Evolutionary conservation across 2,113 vertebrate genomes (phyloP).

Genomic region (Entomyzon cyanotis): DNA sequence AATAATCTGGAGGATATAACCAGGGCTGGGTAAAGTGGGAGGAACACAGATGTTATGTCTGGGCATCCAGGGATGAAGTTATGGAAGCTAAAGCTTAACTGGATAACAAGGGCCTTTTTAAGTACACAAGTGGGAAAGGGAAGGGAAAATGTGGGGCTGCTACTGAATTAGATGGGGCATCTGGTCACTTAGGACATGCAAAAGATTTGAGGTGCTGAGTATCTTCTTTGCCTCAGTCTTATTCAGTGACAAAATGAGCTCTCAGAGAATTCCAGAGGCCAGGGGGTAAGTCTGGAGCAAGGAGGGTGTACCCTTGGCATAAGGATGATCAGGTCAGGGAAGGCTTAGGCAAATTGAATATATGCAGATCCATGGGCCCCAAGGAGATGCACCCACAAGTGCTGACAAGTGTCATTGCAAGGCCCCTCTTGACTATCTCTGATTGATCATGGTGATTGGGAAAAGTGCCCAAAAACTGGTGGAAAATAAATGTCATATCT

Average conservation of each 20-base stretch:
- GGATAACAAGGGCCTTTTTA: neutral
- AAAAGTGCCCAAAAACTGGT: neutral
- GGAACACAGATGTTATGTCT: accelerated
- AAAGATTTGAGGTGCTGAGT: neutral
- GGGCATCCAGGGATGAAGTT: neutral
- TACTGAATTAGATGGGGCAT: neutral
- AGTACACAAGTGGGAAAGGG: neutral
- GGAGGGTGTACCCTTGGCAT: neutral
- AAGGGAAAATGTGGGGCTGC: accelerated
- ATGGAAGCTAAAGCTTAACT: neutral
- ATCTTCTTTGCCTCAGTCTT: neutral
- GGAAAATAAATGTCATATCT: neutral
- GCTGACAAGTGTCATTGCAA: neutral
- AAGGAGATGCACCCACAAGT: neutral
- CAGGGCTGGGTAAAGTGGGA: neutral
- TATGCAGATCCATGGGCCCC: neutral
- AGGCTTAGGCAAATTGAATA: neutral
- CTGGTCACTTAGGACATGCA: neutral
- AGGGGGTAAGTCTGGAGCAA: neutral
- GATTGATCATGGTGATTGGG: too few species aligned
- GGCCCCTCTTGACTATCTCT: neutral
- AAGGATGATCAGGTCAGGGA: neutral
- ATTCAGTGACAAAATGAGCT: too few species aligned
- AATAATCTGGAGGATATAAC: neutral
- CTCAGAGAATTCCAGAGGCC: neutral